Evolutionary conservation across 1,140 invertebrate genomes (phyloP), one percentile per base, ranked within the genome.

Genomic region (Hesperophylax magnus): DNA sequence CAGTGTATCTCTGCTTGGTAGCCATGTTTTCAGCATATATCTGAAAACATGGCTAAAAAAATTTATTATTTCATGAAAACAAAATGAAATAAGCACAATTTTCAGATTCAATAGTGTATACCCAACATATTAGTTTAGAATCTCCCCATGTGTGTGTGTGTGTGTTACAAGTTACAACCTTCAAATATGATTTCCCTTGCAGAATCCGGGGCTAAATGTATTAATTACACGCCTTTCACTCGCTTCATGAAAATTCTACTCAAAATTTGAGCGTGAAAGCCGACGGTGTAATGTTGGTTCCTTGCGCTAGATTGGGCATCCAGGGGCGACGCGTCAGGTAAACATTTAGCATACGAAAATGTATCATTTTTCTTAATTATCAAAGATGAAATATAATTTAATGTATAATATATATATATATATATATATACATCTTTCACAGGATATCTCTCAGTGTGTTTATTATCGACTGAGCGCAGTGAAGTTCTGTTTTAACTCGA

Each of bases 201-300:
- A 65, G 17, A 15, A 24, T 71, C 39, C n/a, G 15, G 71, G n/a
- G 69, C 71, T 75, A 54, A 75, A 75, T 75, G 71, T 75, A 75
- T 75, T 75, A 75, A 75, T 75, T 75, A 75, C 71, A 74, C 27
- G 53, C 52, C 71, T 75, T 75, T 75, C 52, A 58, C 52, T 54
- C 52, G 52, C 71, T 75, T 58, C 52, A 75, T 75, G 71, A 75
- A 75, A 75, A 75, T 34, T 75, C 71, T 58, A 20, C 71, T 75
- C 71, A 75, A 75, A 72, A 75, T 75, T 75, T 75, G 20, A 58
- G 54, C 53, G 54, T 14, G 71, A 58, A 58, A 71, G 34, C 63
- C 63, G 27, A 39, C 31, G 34, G 22, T 27, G 52, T 56, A 56
- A 75, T 56, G 71, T 56, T 31, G 3, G 54, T 75, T 75, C 47